These are phyloP conservation scores for Athrips mouffetella DNA, from an alignment of 2,888 invertebrate genomes.

Conservation along the genomic window DNA sequence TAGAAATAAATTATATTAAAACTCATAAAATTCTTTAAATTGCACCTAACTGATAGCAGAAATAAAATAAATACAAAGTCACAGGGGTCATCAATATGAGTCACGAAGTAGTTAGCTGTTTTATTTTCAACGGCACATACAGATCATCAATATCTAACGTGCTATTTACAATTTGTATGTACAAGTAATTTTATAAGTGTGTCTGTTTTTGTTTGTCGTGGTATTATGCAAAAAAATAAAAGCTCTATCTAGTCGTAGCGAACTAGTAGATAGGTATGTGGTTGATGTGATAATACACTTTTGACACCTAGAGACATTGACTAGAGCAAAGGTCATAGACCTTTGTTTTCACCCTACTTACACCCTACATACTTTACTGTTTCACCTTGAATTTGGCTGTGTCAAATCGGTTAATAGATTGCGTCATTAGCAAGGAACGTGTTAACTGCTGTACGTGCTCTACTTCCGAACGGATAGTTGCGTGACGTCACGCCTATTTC, in stretches of 20 bases:
- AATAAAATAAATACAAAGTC: constrained; percentile 4
- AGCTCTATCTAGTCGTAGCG: background rate
- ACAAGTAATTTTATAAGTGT: too few species aligned
- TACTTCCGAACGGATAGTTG: constrained; percentile 34
- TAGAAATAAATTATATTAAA: background rate
- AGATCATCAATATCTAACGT: too few species aligned
- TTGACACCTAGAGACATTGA: too few species aligned
- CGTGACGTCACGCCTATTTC: constrained; percentile 65
- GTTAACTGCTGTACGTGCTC: constrained; percentile 53
- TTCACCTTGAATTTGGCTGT: constrained; percentile 17
- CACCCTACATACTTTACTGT: constrained; percentile 22
- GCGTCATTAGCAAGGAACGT: constrained; percentile 42
- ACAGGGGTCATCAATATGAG: constrained; percentile 7
- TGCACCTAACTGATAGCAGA: too few species aligned
- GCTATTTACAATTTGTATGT: too few species aligned
- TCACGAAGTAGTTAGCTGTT: background rate
- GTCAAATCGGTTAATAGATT: constrained; percentile 36
- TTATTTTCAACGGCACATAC: background rate
- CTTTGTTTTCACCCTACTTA: background rate
- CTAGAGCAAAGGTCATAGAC: too few species aligned
- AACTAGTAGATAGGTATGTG: too few species aligned
- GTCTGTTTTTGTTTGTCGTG: too few species aligned
- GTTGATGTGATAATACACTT: too few species aligned
- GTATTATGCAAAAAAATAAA: too few species aligned
- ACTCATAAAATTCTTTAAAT: too few species aligned